Evolutionary conservation across 2,113 vertebrate genomes (phyloP).

Genomic region (Ptilonorhynchus violaceus): DNA sequence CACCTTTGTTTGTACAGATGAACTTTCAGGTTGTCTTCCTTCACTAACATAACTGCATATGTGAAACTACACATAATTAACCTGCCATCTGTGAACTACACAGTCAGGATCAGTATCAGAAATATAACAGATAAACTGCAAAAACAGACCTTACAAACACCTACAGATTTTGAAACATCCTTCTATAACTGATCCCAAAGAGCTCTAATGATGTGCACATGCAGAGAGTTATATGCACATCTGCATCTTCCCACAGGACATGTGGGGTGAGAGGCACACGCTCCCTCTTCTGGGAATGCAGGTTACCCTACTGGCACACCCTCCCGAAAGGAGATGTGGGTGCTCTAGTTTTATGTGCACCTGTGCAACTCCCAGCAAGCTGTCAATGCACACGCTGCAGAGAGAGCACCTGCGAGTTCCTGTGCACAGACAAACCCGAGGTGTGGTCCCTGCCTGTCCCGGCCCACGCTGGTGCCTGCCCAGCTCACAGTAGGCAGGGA

Average conservation of each 20-base stretch:
- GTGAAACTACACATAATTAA: not conserved
- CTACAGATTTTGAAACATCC: not conserved
- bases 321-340: not conserved
- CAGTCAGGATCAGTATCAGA: not conserved
- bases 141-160: not conserved
- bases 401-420: rapidly evolving
- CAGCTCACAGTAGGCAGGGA: not conserved
- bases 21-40: not conserved
- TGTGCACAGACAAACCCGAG: not conserved
- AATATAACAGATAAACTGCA: not conserved
- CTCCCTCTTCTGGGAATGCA: not conserved
- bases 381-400: too few relatives aligned
- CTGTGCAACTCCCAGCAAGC: not conserved
- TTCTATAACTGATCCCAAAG: not conserved
- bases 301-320: too few relatives aligned
- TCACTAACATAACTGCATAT: not conserved
- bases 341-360: not conserved
- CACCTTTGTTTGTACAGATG: not conserved
- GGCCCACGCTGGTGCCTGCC: rapidly evolving
- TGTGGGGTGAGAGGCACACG: not conserved
- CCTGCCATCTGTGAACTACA: not conserved
- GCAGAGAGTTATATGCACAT: not conserved
- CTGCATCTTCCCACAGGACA: not conserved
- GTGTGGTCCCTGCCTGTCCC: not conserved
- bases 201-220: not conserved